These are phyloP conservation scores for Cancer borealis DNA, from an alignment of 2,888 invertebrate species.

Conservation along the genomic window DNA sequence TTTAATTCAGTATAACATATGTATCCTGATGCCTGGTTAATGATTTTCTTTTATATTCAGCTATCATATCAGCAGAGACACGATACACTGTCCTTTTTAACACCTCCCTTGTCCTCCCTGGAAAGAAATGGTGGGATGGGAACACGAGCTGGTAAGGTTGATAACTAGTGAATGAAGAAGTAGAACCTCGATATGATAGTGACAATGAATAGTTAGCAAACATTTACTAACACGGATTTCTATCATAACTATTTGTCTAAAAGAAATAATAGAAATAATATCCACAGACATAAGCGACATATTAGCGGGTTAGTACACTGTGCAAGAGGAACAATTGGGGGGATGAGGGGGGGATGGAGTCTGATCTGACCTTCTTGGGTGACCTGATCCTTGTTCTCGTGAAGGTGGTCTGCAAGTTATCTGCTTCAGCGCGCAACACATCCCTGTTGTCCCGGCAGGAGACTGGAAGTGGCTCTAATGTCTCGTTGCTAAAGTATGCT, in stretches of 20 bases:
- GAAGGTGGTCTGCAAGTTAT: conserved; percentile 30
- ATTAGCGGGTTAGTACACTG: neutral
- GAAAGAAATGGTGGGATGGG: neutral
- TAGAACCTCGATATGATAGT: neutral
- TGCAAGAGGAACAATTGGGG: neutral
- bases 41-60: neutral
- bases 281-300: neutral
- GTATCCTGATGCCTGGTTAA: neutral
- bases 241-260: neutral
- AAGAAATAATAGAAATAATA: neutral
- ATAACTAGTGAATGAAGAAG: neutral
- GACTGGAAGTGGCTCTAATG: conserved; percentile 57
- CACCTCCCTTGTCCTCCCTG: neutral
- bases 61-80: neutral
- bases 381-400: conserved; percentile 29
- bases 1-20: conserved; percentile 2
- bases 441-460: conserved; percentile 29
- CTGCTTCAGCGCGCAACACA: neutral
- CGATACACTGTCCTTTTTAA: neutral
- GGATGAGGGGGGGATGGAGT: too few relatives aligned
- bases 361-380: neutral
- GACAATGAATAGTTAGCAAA: neutral
- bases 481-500: conserved; percentile 56
- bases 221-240: neutral
- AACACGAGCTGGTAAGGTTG: neutral